Evolutionary conservation across 2,113 vertebrate genomes (phyloP), one percentile per base, ranked within the genome.

Genomic region (Notarius lentiginosus): DNA sequence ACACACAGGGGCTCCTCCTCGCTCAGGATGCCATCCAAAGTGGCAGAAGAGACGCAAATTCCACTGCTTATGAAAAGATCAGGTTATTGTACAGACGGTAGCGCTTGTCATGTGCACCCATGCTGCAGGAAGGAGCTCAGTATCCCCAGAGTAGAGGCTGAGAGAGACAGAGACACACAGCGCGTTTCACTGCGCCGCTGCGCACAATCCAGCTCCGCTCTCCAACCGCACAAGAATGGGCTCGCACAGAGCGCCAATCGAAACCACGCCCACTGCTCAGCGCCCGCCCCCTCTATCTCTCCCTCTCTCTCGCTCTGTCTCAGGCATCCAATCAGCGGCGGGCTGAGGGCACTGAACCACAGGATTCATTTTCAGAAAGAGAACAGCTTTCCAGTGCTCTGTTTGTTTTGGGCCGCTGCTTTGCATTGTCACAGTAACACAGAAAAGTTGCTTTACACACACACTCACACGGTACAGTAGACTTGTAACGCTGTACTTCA

Each of bases 211-310:
- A 68, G 87, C 79, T 79, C 79, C 81, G 83, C 91, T 90, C 91
- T 86, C 91, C 92, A 92, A 90, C 93, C 91, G 92, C 90, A 92
- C 93, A 94, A 93, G 94, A 94, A 92, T 88, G 91, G 95, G 94
- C 94, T 90, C 92, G 93, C 93, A 92, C 92, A 91, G 91, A 92
- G 91, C 73, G 93, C 95, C 94, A 94, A 93, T 88, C 91, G 91
- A 93, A 89, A 90, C 95, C 93, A 94, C 95, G 93, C 96, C 94
- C 81, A 90, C 91, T 93, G 93, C 90, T 89, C 89, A 88, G 91
- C 86, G 30, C 87, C 85, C 73, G 53, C 24, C 27, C 30, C 7
- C 20, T 15, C 56, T 18, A 14, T 58, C 17, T 58, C 60, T 8
- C 60, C 1, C 22, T 24, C 61, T 24, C 24, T 24, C 61, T 24